Evolutionary conservation across 2,113 vertebrate genomes (phyloP), one percentile per base, ranked within the genome.

Genomic region (Malurus melanocephalus): DNA sequence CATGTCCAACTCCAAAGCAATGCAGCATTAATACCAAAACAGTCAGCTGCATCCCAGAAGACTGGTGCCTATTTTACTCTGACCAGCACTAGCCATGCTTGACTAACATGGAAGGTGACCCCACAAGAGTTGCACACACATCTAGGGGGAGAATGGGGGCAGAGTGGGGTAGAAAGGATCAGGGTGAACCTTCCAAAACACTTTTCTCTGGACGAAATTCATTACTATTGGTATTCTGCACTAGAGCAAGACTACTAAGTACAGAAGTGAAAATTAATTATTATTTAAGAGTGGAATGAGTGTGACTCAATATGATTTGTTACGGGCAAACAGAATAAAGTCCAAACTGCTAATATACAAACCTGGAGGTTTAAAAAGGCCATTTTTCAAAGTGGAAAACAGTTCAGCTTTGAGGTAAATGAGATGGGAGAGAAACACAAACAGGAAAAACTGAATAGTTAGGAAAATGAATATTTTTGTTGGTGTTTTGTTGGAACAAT

Each of bases 241-340:
- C n/a, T n/a, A 85, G 46, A 66, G 9, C 46, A 59, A 51, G 85
- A 67, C 55, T 68, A 60, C 57, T 72, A 74, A 48, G 57, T 77
- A 32, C 78, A 66, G 64, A 87, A 95, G 62, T 67, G 51, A 92
- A 90, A 92, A 93, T 61, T 57, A 88, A 87, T 78, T 92, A 92
- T 94, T 79, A 87, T 87, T 89, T 85, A 67, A 40, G 60, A 93
- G 71, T 59, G 60, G 80, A 89, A 83, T 21, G 10, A 93, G 75
- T 0, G 0, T 94, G 95, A 87, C 92, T 93, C 92, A 87, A 52
- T 91, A 60, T 49, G 93, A 91, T 71, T 89, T 93, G 87, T 89
- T 92, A 67, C 2, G 5, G 64, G 89, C 89, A 96, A 95, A 96
- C 95, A 96, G 94, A 94, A 95, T 96, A 95, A 96, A 96, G 95